Conservation (phyloP, 2,113 vertebrate genomes). For the Marcusenius ussheri region DNA sequence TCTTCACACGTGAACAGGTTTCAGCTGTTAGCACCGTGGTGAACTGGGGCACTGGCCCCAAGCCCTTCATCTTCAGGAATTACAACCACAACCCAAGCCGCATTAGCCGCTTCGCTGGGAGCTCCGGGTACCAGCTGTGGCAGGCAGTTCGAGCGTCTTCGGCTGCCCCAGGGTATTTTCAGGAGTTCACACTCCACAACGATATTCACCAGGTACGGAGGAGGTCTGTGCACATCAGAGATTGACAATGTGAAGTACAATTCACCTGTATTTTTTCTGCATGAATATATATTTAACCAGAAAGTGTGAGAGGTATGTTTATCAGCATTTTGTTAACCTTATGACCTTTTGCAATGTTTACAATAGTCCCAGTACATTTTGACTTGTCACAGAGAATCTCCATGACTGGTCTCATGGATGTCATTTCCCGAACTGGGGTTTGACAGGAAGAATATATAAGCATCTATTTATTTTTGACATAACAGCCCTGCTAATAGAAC, state of each 20-base stretch:
- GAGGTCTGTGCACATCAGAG: not conserved
- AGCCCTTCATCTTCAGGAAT: conserved; percentile 63
- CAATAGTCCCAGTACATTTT: not conserved
- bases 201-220: not conserved
- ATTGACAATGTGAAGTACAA: not conserved
- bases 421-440: not conserved
- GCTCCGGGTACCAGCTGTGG: conserved; percentile 53
- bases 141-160: not conserved
- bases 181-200: not conserved
- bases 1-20: conserved; percentile 42
- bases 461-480: not conserved
- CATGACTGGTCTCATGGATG: not conserved
- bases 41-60: conserved; percentile 61
- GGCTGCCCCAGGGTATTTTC: not conserved
- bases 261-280: not conserved
- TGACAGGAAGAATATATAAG: not conserved
- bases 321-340: not conserved
- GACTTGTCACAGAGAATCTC: not conserved
- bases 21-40: conserved; percentile 64
- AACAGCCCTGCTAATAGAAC: not conserved
- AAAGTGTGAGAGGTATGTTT: not conserved
- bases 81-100: conserved; percentile 59
- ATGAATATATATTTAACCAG: not conserved
- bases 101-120: conserved; percentile 57
- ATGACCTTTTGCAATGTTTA: not conserved